Conservation (phyloP, 2,113 vertebrate species). For the Gallinago jamesoni region DNA sequence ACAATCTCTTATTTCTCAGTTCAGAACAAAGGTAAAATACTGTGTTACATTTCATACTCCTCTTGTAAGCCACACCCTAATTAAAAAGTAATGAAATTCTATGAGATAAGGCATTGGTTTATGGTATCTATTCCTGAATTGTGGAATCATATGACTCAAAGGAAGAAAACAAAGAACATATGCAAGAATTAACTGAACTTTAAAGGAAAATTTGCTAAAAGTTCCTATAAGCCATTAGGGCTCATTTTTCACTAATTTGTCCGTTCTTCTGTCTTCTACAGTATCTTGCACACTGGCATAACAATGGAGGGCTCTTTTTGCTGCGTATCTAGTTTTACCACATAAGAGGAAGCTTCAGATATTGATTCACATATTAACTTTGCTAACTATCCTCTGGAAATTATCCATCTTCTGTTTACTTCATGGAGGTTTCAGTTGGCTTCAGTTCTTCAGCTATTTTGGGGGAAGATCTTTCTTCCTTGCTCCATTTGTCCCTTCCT, state of each 20-base stretch:
- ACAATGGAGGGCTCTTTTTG: neutral
- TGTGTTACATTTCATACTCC: neutral
- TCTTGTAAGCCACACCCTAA: neutral
- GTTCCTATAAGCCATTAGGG: neutral
- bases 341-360: neutral
- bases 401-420: neutral
- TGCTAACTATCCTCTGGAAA: neutral
- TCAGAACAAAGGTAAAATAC: neutral
- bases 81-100: neutral
- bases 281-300: neutral
- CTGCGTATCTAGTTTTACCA: neutral
- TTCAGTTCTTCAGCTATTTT: neutral
- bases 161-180: neutral
- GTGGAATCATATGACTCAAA: neutral
- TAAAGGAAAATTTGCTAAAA: neutral
- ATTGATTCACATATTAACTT: neutral
- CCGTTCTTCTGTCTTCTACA: neutral
- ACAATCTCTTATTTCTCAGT: neutral
- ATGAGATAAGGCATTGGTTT: neutral
- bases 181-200: neutral
- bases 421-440: neutral
- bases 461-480: neutral
- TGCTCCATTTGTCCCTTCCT: neutral
- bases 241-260: neutral
- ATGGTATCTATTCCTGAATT: neutral